These are phyloP conservation scores for Ammodytes dubius DNA, from an alignment of 2,113 vertebrate species.

Conservation along the genomic window DNA sequence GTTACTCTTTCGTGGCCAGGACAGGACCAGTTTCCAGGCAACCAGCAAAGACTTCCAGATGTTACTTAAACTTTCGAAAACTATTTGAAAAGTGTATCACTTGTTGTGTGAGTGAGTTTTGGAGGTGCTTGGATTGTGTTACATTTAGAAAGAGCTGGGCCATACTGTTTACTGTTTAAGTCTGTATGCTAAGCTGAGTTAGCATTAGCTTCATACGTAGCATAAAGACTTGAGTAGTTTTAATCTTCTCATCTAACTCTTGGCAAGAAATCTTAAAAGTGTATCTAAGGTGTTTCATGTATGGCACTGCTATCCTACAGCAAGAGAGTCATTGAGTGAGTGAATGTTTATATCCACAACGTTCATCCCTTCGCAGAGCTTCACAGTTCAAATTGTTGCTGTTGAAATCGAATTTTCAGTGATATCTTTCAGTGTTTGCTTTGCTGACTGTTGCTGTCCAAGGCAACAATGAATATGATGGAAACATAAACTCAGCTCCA, in stretches of 20 bases:
- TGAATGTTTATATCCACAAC: not conserved
- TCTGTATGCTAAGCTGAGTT: not conserved
- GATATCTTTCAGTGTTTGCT: conserved; percentile 12
- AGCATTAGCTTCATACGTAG: not conserved
- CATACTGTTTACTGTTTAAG: not conserved
- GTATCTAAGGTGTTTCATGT: not conserved
- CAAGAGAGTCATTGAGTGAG: not conserved
- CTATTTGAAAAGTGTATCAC: no score
- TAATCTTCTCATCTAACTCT: not conserved
- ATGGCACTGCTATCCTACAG: not conserved
- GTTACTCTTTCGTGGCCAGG: no score
- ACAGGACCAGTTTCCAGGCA: not conserved
- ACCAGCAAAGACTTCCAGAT: not conserved
- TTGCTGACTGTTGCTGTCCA: not conserved
- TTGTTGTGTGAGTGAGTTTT: not conserved
- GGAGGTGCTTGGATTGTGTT: not conserved
- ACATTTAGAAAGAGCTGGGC: not conserved
- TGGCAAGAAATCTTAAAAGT: not conserved
- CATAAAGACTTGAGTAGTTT: not conserved
- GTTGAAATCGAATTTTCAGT: conserved; percentile 8
- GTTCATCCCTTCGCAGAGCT: not conserved
- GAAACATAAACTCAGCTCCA: no score
- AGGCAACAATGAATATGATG: not conserved
- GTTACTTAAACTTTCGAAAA: not conserved
- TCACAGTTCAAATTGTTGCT: not conserved